Percentiles rank a stretch among this genome's conserved stretches.
Evolutionary conservation across 2,113 vertebrate species (phyloP).

Genomic region (Calyptommatus sinebrachiatus): DNA sequence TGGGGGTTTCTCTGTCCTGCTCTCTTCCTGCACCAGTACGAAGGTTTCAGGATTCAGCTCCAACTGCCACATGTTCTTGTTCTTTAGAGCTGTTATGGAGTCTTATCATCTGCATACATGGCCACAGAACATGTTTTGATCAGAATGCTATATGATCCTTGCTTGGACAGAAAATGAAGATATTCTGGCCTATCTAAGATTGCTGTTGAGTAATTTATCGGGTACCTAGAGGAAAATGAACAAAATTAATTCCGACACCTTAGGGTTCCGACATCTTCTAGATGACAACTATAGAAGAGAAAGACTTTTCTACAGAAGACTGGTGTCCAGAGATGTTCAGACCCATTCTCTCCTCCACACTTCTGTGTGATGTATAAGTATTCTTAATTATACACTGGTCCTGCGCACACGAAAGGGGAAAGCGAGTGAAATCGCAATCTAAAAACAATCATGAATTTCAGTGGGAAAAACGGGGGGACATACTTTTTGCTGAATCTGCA

Average conservation of each 20-base stretch:
- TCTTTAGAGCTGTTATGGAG: slow-evolving; percentile 61
- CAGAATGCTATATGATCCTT: slow-evolving; percentile 44
- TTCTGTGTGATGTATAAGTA: slow-evolving; percentile 36
- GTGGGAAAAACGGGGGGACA: too few species aligned
- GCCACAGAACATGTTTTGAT: slow-evolving; percentile 40
- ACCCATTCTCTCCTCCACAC: background rate
- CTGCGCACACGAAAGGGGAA: too few species aligned
- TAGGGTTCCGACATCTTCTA: slow-evolving; percentile 33
- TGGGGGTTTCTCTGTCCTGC: slow-evolving; percentile 71
- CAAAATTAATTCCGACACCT: slow-evolving; percentile 18
- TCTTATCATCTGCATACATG: slow-evolving; percentile 50
- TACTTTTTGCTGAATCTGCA: too few species aligned
- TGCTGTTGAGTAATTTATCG: slow-evolving; percentile 64
- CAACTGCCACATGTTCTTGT: slow-evolving; percentile 55
- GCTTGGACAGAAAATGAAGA: slow-evolving; percentile 75
- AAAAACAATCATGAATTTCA: too few species aligned
- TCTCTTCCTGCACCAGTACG: slow-evolving; percentile 63
- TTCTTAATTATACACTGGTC: slow-evolving; percentile 16
- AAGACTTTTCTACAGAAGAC: slow-evolving; percentile 39
- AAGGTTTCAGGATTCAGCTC: slow-evolving; percentile 63
- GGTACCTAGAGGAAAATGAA: slow-evolving; percentile 67
- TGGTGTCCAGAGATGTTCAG: slow-evolving; percentile 36
- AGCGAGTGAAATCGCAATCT: too few species aligned
- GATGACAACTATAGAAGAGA: background rate
- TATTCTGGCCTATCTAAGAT: slow-evolving; percentile 71